Base-by-base conservation (phyloP, 92 coral and sea anemone genomes). In the Actinostola sp. region DNA sequence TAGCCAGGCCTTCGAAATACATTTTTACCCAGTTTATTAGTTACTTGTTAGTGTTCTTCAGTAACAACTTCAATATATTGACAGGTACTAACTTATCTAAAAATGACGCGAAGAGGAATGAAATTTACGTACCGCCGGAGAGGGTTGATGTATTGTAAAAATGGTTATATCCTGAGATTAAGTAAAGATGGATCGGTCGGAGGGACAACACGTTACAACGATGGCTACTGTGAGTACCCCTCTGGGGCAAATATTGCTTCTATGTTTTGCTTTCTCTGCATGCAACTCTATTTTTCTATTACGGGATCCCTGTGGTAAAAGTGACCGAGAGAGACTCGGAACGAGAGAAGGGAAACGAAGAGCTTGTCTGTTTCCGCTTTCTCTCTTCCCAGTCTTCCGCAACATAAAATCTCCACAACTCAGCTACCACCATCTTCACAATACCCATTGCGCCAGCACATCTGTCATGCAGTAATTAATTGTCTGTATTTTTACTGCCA, bases 101-200 rank as follows among this genome's bases (percentile, higher is more conserved):
- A 32, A 25, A 42, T 73, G 49, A 70, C 34, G 14, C 53, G 67
- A 10, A 32, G 61, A 73, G 68, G 61, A 10, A 28, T 61, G 45
- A 61, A 61, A 41, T 26, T 73, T 19, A 73, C 59, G 1, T 73
- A 73, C 51, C 66, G 69, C 15, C 20, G 70, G 19, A 43, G 42
- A 34, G 79, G 79, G 23, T 13, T 50, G 62, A 32, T 68, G 74
- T 68, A 51, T 48, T 68, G 74, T 19, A 68, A 68, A 48, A 68
- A 68, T 48, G 74, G 74, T 4, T 68, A 30, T 23, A 68, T 68
- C 61, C 21, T 68, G 49, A 68, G 33, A 13, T 50, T 68, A 5
- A 33, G 19, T 3, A 50, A 33, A 19, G 62, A 51, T 23, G 74
- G 74, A 13, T 20, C 48, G 0, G 74, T 68, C 1, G 74, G 46